Percentiles rank a stretch among this genome's conserved stretches.
Evolutionary conservation across 2,797 vertebrate genomes (phyloP).

Genomic region (Malurus leucopterus): DNA sequence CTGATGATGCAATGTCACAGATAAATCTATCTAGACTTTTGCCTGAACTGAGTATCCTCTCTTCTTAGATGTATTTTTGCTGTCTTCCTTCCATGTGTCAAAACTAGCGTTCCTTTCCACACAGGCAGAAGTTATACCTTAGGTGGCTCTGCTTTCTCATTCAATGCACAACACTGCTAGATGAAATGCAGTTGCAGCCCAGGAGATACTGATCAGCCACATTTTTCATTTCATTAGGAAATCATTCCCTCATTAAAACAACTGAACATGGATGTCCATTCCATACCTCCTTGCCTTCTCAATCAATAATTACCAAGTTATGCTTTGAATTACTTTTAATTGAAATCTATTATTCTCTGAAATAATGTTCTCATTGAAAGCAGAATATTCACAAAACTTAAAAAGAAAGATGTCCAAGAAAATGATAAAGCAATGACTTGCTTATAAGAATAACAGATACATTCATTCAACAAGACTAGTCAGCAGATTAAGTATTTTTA

Average conservation of each 20-base stretch:
- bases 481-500: neutral
- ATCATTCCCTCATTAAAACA: neutral
- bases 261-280: neutral
- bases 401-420: neutral
- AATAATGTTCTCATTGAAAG: neutral
- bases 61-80: neutral
- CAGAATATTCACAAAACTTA: neutral
- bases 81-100: neutral
- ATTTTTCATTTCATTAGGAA: neutral
- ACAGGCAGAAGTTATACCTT: neutral
- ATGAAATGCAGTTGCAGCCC: neutral
- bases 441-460: neutral
- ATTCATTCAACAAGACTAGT: neutral
- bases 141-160: neutral
- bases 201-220: neutral
- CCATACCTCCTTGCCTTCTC: neutral
- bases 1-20: neutral
- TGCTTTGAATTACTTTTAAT: neutral
- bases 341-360: neutral
- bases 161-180: fast-evolving
- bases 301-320: neutral
- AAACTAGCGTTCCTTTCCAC: neutral
- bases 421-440: neutral
- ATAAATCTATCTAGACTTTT: neutral
- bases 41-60: neutral